Evolutionary conservation across 2,888 invertebrate species (phyloP), one percentile per base, ranked within the genome.

Genomic region (Drosophila emarginata): DNA sequence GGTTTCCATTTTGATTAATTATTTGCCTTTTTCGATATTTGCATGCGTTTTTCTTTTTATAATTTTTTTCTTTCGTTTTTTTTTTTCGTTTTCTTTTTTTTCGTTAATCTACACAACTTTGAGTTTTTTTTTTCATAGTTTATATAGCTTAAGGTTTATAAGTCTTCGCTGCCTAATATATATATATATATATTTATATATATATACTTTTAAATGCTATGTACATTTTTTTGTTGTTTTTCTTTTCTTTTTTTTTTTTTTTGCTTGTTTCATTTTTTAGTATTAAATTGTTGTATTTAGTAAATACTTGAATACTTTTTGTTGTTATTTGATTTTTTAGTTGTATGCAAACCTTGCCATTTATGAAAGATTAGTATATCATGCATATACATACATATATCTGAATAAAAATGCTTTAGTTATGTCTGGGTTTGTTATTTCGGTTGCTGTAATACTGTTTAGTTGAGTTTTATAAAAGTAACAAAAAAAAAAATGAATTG

Each of bases 71-170:
- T 23, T 23, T 26, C 1, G 5, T 26, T 26, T 26, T 26, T 26
- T 26, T 6, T 14, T 56, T 53, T 53, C n/a, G n/a, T n/a, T n/a
- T n/a, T n/a, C n/a, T 36, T 40, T 61, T 40, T 45, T 36, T 51
- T 56, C 32, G 28, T 56, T 56, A 75, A 67, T 73, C 83, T 81
- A 86, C 78, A 86, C 78, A 83, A 86, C 80, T 86, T 82, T 79
- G 67, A 86, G 77, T 81, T 82, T 79, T 62, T 65, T 59, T 50
- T 53, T n/a, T 21, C n/a, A 9, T 39, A 57, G 58, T n/a, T 60
- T 51, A 62, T 58, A 7, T 53, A 39, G 72, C 87, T 87, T 81
- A 81, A 60, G 68, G 64, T 51, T 64, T 79, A 87, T 85, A 81
- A 81, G 81, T 81, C 87, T 81, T 81, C 79, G 82, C 82, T 78